phyloP scores from a whole-genome alignment of 2,113 vertebrate genomes.

The Motacilla alba region DNA sequence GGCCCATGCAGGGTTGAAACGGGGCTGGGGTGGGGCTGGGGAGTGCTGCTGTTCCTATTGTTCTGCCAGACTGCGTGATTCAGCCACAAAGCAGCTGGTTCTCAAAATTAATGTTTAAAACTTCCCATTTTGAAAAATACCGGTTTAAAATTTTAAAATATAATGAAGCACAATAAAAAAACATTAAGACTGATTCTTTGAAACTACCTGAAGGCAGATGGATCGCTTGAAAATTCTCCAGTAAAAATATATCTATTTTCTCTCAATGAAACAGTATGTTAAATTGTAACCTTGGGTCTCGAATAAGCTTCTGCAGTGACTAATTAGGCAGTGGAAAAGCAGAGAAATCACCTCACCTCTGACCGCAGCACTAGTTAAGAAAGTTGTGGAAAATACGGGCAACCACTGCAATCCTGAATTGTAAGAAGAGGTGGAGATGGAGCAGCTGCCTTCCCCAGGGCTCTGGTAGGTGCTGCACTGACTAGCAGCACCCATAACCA shows the following conservation, averaged over 20 bases:
- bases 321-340: neutral
- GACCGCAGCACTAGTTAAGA: neutral
- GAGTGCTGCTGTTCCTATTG: neutral
- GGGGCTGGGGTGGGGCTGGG: neutral
- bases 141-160: neutral
- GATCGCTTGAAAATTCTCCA: neutral
- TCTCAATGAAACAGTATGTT: neutral
- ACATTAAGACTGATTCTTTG: neutral
- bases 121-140: neutral
- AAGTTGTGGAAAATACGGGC: neutral
- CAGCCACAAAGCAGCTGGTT: neutral
- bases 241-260: neutral
- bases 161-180: neutral
- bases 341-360: neutral
- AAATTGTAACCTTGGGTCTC: neutral
- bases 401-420: neutral
- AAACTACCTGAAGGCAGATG: neutral
- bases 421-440: neutral
- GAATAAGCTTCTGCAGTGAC: neutral
- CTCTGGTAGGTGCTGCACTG: neutral
- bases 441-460: neutral
- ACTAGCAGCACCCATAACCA: neutral
- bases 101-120: neutral
- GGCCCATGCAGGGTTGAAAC: neutral
- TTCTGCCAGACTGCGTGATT: neutral